Conservation (phyloP, 2,113 vertebrate species). For the Typhlomys cinereus region DNA sequence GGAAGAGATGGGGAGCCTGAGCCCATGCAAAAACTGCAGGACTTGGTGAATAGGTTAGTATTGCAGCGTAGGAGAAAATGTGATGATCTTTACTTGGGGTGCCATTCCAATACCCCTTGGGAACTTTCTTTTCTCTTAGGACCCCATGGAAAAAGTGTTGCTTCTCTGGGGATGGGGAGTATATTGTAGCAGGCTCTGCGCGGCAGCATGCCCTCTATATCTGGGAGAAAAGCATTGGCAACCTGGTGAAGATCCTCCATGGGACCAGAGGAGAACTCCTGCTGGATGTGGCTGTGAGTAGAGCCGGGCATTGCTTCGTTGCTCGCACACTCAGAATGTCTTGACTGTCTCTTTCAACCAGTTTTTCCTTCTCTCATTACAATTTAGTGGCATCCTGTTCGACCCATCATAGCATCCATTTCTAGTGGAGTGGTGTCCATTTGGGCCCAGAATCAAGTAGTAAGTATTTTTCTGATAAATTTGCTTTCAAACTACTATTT, state of each 20-base stretch:
- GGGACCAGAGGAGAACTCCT: slow-evolving; percentile 97
- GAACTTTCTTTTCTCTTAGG: slow-evolving; percentile 79
- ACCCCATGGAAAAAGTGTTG: slow-evolving; percentile 99
- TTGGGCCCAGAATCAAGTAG: slow-evolving; percentile 99
- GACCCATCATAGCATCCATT: slow-evolving; percentile 98
- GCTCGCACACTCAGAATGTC: background rate
- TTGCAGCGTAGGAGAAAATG: background rate
- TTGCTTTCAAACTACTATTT: background rate
- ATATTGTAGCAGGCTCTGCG: slow-evolving; percentile 97
- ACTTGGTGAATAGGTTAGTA: slow-evolving; percentile 95
- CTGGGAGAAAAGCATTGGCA: slow-evolving; percentile 99
- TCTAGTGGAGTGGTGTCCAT: slow-evolving; percentile 99
- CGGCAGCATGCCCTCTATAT: slow-evolving; percentile 98
- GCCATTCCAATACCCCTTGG: background rate
- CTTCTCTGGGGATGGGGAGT: slow-evolving; percentile 98
- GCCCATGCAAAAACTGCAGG: slow-evolving; percentile 99
- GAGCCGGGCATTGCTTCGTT: background rate
- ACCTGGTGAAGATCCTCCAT: slow-evolving; percentile 98
- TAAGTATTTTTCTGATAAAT: slow-evolving; percentile 77
- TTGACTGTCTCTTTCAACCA: background rate
- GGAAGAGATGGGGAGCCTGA: slow-evolving; percentile 97
- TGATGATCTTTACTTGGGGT: background rate
- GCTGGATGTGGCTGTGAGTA: slow-evolving; percentile 95
- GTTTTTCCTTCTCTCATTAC: slow-evolving; percentile 57
- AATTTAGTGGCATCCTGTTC: slow-evolving; percentile 96